Conservation (phyloP, 92 coral and sea anemone genomes). For the Parazoanthus atlanticus region DNA sequence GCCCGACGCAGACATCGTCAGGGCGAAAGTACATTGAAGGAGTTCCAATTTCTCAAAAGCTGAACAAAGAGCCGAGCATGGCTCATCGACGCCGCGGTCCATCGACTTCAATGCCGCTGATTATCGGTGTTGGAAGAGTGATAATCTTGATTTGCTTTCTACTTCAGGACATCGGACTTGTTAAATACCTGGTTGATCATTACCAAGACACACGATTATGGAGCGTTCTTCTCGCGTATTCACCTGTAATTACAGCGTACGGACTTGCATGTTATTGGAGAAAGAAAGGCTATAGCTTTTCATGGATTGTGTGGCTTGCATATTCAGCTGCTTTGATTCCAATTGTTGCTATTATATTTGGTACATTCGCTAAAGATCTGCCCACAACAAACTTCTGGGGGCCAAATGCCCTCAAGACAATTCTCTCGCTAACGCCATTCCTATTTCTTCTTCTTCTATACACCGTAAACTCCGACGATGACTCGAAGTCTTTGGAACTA, state of each 20-base stretch:
- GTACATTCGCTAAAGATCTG: constrained; percentile 35
- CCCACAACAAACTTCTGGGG: constrained; percentile 41
- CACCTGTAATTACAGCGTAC: background rate
- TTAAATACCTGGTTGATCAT: constrained; percentile 23
- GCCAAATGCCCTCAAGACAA: constrained; percentile 26
- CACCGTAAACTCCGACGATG: constrained; percentile 39
- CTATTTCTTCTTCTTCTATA: constrained; percentile 38
- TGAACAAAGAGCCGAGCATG: background rate
- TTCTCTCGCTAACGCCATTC: constrained; percentile 38
- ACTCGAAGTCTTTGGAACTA: constrained; percentile 31
- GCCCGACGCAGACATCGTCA: background rate
- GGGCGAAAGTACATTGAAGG: background rate
- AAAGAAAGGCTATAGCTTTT: constrained; percentile 37
- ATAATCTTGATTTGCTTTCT: constrained; percentile 23
- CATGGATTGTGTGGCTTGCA: constrained; percentile 37
- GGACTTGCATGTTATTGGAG: constrained; percentile 16
- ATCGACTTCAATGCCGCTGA: constrained; percentile 30
- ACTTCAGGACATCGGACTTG: constrained; percentile 26
- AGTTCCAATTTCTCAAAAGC: background rate
- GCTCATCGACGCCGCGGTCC: background rate
- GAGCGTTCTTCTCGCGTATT: constrained; percentile 10
- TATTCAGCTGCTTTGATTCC: constrained; percentile 35
- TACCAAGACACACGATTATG: constrained; percentile 4
- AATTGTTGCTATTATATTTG: constrained; percentile 20
- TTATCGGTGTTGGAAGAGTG: constrained; percentile 24